Conservation (phyloP, 2,113 vertebrate species). For the Pogonocichla stellata region DNA sequence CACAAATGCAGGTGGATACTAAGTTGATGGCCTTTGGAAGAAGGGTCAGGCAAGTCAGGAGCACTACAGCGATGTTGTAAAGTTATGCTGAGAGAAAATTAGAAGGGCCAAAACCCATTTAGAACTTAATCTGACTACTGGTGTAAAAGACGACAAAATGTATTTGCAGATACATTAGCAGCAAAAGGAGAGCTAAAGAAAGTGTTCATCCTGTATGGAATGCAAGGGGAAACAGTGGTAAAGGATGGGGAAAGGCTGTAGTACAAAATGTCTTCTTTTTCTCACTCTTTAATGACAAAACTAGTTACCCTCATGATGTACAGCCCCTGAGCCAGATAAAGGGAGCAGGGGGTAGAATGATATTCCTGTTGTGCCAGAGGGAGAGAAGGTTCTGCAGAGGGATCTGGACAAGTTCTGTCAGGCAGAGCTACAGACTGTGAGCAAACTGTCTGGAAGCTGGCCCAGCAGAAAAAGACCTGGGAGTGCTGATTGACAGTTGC, state of each 20-base stretch:
- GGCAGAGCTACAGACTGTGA: background rate
- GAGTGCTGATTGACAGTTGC: background rate
- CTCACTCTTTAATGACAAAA: background rate
- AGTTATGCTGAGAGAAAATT: background rate
- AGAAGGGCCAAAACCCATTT: too few relatives aligned
- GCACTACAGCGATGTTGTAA: background rate
- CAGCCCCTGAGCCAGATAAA: background rate
- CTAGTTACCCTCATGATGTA: background rate
- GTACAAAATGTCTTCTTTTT: background rate
- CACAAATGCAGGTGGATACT: too few relatives aligned
- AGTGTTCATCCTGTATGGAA: background rate
- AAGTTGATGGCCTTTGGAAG: background rate
- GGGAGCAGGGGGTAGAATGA: background rate
- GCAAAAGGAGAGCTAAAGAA: background rate
- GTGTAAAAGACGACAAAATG: background rate
- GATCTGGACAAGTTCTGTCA: background rate
- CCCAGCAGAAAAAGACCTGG: background rate
- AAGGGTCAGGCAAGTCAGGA: background rate
- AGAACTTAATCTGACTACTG: background rate
- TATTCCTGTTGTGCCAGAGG: fast-evolving
- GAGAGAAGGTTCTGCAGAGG: background rate
- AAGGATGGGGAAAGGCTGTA: background rate
- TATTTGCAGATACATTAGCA: background rate
- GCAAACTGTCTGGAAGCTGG: background rate
- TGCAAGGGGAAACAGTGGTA: background rate